Evolutionary conservation across 2,888 invertebrate genomes (phyloP).

Genomic region (Megalurothrips usitatus): DNA sequence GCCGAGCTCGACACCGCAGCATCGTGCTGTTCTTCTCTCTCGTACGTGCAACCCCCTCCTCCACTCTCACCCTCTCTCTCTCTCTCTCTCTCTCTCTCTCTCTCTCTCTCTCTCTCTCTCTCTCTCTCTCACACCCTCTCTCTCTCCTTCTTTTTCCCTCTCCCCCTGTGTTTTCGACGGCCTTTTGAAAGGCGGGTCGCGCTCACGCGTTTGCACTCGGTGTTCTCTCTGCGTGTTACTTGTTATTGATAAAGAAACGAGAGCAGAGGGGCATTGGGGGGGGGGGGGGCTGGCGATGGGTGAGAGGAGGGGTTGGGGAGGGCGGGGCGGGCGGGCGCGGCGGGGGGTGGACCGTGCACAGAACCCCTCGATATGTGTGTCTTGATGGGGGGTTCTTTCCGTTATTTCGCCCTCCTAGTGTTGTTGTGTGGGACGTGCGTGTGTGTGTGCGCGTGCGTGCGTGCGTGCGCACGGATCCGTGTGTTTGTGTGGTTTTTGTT

Average conservation of each 20-base stretch:
- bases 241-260: constrained; percentile 2
- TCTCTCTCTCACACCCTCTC: background rate
- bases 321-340: background rate
- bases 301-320: background rate
- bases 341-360: background rate
- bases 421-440: no score
- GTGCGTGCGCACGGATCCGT: no score
- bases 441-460: no score
- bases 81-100: background rate
- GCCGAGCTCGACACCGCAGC: no score
- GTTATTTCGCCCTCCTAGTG: background rate
- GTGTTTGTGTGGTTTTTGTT: no score
- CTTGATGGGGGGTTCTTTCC: background rate
- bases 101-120: background rate
- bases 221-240: constrained; percentile 1
- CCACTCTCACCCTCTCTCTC: background rate
- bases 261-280: background rate
- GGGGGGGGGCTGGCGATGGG: background rate
- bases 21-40: no score
- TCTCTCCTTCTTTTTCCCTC: no score
- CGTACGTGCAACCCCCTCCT: background rate
- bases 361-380: background rate
- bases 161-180: no score
- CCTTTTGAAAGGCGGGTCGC: no score
- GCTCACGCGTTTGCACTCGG: background rate